Evolutionary conservation across 2,113 vertebrate genomes (phyloP).

Genomic region (Pachypanchax playfairii): DNA sequence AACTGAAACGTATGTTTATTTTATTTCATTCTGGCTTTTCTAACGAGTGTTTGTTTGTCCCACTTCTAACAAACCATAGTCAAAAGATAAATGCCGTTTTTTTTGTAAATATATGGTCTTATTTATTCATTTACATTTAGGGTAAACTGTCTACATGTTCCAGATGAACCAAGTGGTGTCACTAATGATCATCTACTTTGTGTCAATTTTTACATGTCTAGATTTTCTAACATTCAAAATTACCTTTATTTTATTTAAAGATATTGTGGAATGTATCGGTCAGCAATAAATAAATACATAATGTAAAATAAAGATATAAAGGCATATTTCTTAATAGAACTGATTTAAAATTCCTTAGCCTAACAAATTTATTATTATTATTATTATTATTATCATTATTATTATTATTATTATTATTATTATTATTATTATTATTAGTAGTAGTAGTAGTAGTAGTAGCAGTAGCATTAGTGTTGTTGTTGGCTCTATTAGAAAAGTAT

Average conservation of each 20-base stretch:
- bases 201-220: not conserved
- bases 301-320: too few relatives aligned
- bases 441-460: too few relatives aligned
- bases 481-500: too few relatives aligned
- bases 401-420: not conserved
- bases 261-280: too few relatives aligned
- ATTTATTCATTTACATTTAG: slow-evolving; percentile 25
- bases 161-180: not conserved
- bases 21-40: slow-evolving; percentile 44
- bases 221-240: not conserved
- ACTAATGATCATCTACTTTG: not conserved
- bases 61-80: slow-evolving; percentile 39
- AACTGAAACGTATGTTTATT: slow-evolving; percentile 51
- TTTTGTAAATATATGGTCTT: slow-evolving; percentile 32
- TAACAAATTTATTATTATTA: too few relatives aligned
- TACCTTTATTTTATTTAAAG: not conserved
- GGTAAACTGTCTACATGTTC: not conserved
- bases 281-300: too few relatives aligned
- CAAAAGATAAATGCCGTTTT: slow-evolving; percentile 34
- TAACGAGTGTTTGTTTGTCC: slow-evolving; percentile 38
- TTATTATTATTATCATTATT: not conserved
- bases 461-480: too few relatives aligned
- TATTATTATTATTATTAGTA: not conserved
- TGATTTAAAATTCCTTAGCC: too few relatives aligned
- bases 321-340: too few relatives aligned